phyloP scores from a whole-genome alignment of 2,888 invertebrate species.

The Sminthurinus aureus region DNA sequence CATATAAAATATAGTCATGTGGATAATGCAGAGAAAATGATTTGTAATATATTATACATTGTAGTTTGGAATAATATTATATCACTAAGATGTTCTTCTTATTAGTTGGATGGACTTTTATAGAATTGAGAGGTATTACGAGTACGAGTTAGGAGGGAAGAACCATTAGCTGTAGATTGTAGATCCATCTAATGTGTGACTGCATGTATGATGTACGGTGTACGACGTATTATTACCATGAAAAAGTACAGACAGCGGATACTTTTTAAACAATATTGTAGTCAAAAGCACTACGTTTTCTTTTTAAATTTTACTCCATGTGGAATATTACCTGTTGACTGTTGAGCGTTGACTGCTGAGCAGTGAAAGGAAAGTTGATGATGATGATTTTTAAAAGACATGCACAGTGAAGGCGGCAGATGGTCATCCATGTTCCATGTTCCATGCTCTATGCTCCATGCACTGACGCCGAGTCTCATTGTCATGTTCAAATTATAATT shows the following conservation, averaged over 20 bases:
- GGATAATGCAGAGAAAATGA: no score
- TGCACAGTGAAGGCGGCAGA: background rate
- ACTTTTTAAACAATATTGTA: background rate
- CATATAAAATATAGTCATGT: no score
- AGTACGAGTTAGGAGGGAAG: background rate
- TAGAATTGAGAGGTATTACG: no score
- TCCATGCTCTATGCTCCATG: no score
- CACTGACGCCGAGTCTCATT: no score
- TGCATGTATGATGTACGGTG: background rate
- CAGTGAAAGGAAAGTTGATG: no score
- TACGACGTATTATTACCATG: background rate
- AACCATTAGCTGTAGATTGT: conserved; percentile 5
- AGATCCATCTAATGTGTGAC: no score
- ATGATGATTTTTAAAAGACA: background rate
- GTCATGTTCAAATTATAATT: no score
- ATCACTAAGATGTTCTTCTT: no score
- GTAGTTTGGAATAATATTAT: no score
- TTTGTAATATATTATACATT: no score
- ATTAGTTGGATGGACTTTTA: conserved; percentile 8
- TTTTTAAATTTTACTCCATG: background rate
- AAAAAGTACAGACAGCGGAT: background rate
- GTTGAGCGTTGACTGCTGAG: background rate
- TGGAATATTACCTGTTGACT: background rate
- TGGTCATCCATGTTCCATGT: background rate
- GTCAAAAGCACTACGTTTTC: background rate